These are phyloP conservation scores for Fregata magnificens DNA, from an alignment of 2,113 vertebrate genomes.

Conservation along the genomic window DNA sequence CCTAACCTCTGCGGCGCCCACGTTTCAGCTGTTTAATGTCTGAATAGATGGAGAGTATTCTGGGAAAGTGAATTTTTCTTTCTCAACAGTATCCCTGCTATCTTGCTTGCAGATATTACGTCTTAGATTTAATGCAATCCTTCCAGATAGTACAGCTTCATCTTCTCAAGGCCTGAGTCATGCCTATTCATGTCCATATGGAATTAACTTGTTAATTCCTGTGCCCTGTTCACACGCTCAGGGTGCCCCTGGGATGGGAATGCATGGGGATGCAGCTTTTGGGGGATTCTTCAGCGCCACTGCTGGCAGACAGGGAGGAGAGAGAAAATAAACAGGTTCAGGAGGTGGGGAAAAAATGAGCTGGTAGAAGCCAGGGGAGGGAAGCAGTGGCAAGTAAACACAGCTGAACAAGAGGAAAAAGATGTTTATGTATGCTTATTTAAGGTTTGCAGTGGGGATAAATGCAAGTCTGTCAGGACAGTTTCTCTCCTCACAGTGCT, in stretches of 20 bases:
- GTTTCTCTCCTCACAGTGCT: background rate
- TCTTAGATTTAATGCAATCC: background rate
- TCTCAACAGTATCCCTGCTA: background rate
- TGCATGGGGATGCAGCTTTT: background rate
- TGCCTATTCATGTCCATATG: background rate
- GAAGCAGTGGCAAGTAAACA: slow-evolving; percentile 54
- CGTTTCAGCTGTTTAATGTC: background rate
- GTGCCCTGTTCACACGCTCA: rapidly evolving
- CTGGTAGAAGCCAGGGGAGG: background rate
- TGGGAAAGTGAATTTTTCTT: background rate
- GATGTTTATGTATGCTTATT: slow-evolving; percentile 28
- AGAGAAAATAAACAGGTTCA: slow-evolving; percentile 45
- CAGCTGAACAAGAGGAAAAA: slow-evolving; percentile 53
- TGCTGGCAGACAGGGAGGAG: background rate
- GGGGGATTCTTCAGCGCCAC: background rate
- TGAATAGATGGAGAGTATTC: background rate
- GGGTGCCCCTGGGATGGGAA: background rate
- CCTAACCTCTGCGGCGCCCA: background rate
- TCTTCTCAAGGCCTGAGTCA: background rate
- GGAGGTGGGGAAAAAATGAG: slow-evolving; percentile 18
- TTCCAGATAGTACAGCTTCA: background rate
- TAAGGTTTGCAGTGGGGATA: background rate
- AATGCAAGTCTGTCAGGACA: background rate
- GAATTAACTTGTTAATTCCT: background rate
- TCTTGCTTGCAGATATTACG: background rate